A percentile compares a stretch with the other conserved stretches of the same genome.
These are phyloP conservation scores for Montipora sp. DNA, from an alignment of 64 coral and sea anemone genomes.

Conservation along the genomic window DNA sequence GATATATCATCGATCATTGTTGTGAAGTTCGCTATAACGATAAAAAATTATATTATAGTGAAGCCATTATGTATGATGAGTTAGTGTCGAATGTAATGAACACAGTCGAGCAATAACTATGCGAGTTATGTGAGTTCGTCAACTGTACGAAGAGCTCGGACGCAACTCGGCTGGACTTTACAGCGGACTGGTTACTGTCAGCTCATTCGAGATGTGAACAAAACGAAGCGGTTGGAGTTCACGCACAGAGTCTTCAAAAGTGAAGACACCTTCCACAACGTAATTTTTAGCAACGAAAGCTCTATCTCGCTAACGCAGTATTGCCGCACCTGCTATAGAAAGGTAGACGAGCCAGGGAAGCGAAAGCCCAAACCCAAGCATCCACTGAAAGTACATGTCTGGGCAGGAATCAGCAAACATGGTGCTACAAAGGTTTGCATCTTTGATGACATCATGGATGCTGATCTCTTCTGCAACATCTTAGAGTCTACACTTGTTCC, in stretches of 20 bases:
- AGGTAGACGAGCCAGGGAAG: not conserved
- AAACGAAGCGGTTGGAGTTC: constrained; percentile 8
- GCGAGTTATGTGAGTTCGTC: not conserved
- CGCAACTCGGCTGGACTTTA: not conserved
- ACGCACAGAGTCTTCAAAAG: not conserved
- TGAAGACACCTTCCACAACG: not conserved
- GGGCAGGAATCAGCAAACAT: too few relatives aligned
- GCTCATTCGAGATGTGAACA: constrained; percentile 10
- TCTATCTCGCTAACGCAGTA: not conserved
- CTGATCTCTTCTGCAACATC: not conserved
- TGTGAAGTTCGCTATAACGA: too few relatives aligned
- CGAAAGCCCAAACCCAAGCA: not conserved
- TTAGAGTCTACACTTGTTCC: not conserved
- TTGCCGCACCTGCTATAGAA: constrained; percentile 20
- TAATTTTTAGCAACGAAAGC: constrained; percentile 2
- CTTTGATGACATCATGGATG: too few relatives aligned
- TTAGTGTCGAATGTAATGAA: too few relatives aligned
- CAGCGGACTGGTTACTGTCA: too few relatives aligned
- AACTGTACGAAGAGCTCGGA: not conserved
- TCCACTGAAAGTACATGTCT: too few relatives aligned
- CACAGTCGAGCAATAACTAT: too few relatives aligned
- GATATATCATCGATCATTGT: too few relatives aligned
- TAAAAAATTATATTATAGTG: too few relatives aligned
- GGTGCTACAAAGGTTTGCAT: too few relatives aligned
- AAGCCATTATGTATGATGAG: too few relatives aligned